Evolutionary conservation across 1,140 invertebrate genomes (phyloP).

Genomic region (Gryllus bimaculatus): DNA sequence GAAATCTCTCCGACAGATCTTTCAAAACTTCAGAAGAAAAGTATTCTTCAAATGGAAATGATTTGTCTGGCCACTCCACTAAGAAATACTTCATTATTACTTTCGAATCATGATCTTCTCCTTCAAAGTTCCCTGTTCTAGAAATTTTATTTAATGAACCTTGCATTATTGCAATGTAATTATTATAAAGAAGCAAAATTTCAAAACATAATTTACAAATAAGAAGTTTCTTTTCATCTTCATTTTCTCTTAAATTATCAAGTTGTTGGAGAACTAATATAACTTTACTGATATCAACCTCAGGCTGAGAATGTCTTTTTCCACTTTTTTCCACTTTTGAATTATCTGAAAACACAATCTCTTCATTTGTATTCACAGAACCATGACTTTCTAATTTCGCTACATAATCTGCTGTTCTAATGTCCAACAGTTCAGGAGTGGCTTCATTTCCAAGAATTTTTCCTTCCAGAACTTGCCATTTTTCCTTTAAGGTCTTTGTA

Average conservation of each 20-base stretch:
- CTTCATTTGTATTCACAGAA: background rate
- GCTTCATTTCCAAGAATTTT: slow-evolving; percentile 12
- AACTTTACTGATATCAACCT: background rate
- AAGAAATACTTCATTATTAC: background rate
- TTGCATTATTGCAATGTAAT: background rate
- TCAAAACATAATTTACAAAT: background rate
- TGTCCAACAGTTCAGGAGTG: slow-evolving; percentile 2
- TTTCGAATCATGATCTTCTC: background rate
- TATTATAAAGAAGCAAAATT: background rate
- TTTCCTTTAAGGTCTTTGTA: slow-evolving; percentile 17
- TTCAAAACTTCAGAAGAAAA: background rate
- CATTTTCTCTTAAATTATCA: background rate
- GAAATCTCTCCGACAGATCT: slow-evolving; percentile 8
- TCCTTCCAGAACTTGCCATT: slow-evolving; percentile 18
- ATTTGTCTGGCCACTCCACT: background rate
- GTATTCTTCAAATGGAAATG: slow-evolving; percentile 10
- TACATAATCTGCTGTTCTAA: background rate
- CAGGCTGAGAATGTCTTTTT: background rate
- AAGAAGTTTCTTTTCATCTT: background rate
- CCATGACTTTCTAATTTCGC: background rate
- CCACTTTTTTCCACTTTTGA: background rate
- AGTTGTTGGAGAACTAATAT: background rate
- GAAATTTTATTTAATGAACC: background rate
- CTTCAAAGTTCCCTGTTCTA: background rate
- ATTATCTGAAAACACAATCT: background rate